phyloP scores from a whole-genome alignment of 2,888 invertebrate genomes.

The Iphiclides podalirius region DNA sequence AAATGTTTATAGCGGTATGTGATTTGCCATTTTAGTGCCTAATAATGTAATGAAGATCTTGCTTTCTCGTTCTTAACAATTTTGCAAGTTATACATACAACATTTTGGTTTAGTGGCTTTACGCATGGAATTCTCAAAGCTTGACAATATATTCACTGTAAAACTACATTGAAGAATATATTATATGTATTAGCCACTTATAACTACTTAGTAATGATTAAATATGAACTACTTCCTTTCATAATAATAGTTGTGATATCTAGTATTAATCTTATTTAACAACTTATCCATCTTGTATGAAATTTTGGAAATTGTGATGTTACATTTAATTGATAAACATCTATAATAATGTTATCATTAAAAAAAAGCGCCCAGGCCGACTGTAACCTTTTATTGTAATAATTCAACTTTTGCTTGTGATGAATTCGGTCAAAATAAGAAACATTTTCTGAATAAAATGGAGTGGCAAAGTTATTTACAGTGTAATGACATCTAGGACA shows the following conservation, averaged over 20 bases:
- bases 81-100: background rate
- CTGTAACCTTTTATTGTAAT: too few relatives aligned
- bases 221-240: background rate
- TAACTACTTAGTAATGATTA: background rate
- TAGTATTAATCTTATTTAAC: background rate
- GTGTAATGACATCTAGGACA: too few relatives aligned
- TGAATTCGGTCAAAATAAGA: too few relatives aligned
- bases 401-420: too few relatives aligned
- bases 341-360: too few relatives aligned
- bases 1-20: constrained; percentile 61
- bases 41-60: constrained; percentile 32
- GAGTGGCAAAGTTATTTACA: too few relatives aligned
- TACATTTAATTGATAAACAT: too few relatives aligned
- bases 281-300: too few relatives aligned
- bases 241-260: constrained; percentile 1
- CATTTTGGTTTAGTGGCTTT: background rate
- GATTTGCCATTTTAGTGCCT: constrained; percentile 77
- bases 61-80: constrained; percentile 11
- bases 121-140: background rate
- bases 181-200: background rate
- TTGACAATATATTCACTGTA: background rate
- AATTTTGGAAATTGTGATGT: too few relatives aligned
- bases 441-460: too few relatives aligned
- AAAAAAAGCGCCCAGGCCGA: too few relatives aligned
- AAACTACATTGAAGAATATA: background rate